Evolutionary conservation across 1,140 invertebrate species (phyloP).

Genomic region (Saccostrea cuccullata): DNA sequence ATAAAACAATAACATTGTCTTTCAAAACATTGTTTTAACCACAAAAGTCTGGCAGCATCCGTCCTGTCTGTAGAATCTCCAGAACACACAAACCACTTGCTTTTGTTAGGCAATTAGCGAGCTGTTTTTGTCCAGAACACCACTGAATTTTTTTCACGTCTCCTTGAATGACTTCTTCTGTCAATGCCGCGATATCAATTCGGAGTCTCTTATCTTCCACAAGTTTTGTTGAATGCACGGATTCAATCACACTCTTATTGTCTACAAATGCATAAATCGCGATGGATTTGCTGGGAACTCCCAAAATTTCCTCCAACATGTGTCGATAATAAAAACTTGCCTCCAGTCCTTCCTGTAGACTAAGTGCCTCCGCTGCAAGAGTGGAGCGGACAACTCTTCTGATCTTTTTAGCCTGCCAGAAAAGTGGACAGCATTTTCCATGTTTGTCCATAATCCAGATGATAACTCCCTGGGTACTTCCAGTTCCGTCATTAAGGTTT

Average conservation of each 20-base stretch:
- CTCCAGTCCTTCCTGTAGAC: not conserved
- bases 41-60: too few relatives aligned
- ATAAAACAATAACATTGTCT: too few relatives aligned
- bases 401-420: conserved; percentile 40
- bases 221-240: conserved; percentile 60
- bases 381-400: conserved; percentile 48
- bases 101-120: too few relatives aligned
- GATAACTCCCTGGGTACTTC: conserved; percentile 52
- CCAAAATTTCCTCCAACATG: too few relatives aligned
- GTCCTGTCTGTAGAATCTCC: too few relatives aligned
- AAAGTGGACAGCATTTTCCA: conserved; percentile 46
- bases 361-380: conserved; percentile 50
- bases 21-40: too few relatives aligned
- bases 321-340: too few relatives aligned
- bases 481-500: conserved; percentile 49
- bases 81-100: too few relatives aligned
- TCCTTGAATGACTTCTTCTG: too few relatives aligned
- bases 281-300: not conserved
- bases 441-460: not conserved
- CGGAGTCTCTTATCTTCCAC: conserved; percentile 56
- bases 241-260: conserved; percentile 61
- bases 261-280: conserved; percentile 56
- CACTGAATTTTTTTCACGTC: too few relatives aligned
- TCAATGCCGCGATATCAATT: too few relatives aligned
- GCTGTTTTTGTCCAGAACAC: too few relatives aligned